Evolutionary conservation across 2,888 invertebrate species (phyloP).

Genomic region (Mycogona germanica): DNA sequence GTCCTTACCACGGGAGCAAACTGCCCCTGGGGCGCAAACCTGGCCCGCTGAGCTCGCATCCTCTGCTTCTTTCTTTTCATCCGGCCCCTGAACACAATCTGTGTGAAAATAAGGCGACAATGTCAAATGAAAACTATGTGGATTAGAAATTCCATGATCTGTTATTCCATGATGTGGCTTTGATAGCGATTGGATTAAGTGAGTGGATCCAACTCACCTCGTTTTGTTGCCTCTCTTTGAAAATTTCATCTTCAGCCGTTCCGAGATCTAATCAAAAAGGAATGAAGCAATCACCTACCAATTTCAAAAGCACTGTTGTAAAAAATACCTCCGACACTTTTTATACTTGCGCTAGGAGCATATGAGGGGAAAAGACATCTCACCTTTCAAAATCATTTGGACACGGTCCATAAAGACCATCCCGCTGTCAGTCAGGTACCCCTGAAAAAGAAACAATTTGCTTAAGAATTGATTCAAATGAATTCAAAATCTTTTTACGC

Average conservation of each 20-base stretch:
- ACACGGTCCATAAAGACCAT: constrained; percentile 85
- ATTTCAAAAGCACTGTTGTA: not conserved
- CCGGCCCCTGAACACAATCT: constrained; percentile 30
- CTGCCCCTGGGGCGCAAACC: constrained; percentile 59
- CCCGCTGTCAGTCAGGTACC: constrained; percentile 89
- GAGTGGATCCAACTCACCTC: constrained; percentile 39
- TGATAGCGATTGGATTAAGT: no score
- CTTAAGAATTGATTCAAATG: not conserved
- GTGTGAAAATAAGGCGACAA: not conserved
- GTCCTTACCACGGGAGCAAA: constrained; percentile 64
- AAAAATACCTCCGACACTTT: no score
- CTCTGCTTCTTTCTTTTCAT: constrained; percentile 55
- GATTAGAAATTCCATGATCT: no score
- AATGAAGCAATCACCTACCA: not conserved
- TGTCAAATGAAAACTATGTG: no score
- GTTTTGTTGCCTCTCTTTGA: constrained; percentile 75
- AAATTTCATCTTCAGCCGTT: constrained; percentile 91
- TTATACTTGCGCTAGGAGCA: no score
- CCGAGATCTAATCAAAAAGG: constrained; percentile 57
- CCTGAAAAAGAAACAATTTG: constrained; percentile 45
- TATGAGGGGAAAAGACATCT: no score
- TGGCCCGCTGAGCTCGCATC: constrained; percentile 41
- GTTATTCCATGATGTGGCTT: no score
- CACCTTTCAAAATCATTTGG: constrained; percentile 73
- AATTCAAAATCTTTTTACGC: not conserved